A percentile compares a stretch with the other conserved stretches of the same genome.
phyloP scores from a whole-genome alignment of 2,888 invertebrate species.

The Scaptomyza caliginosa region DNA sequence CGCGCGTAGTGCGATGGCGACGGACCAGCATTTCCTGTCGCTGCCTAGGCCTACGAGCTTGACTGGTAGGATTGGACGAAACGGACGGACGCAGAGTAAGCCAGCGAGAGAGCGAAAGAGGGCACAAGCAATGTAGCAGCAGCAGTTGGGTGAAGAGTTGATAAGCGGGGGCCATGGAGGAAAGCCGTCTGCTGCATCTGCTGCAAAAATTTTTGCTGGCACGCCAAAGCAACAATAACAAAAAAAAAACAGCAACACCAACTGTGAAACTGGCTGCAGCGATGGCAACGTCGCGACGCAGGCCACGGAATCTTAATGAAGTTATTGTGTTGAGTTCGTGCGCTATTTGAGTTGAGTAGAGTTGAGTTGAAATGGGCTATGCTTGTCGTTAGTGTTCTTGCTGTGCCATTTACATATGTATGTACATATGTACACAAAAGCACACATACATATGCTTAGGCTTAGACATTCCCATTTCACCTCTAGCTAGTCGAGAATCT shows the following conservation, averaged over 20 bases:
- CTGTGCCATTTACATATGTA: conserved; percentile 42
- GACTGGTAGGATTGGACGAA: conserved; percentile 5
- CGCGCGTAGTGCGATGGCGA: conserved; percentile 35
- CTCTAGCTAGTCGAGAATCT: conserved; percentile 4
- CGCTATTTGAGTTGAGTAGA: conserved; percentile 24
- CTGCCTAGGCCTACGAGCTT: conserved; percentile 61
- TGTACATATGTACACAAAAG: not conserved
- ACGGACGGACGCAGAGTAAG: not conserved
- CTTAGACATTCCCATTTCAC: conserved; percentile 29
- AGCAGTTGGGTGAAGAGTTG: not conserved
- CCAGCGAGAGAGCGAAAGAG: too few species aligned
- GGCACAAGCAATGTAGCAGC: not conserved
- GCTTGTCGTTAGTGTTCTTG: conserved; percentile 24
- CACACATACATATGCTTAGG: conserved; percentile 8
- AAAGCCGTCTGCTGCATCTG: conserved; percentile 44
- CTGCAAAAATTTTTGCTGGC: conserved; percentile 55
- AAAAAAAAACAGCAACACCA: conserved; percentile 13
- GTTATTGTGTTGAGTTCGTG: conserved; percentile 64
- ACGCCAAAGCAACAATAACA: conserved; percentile 32
- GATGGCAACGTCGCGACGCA: conserved; percentile 41
- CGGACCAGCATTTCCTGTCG: conserved; percentile 74
- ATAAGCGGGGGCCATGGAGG: not conserved
- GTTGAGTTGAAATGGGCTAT: conserved; percentile 17
- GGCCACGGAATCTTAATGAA: conserved; percentile 75
- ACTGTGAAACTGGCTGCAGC: conserved; percentile 39